These are phyloP conservation scores for Dendrocincla tyrannina DNA, from an alignment of 2,797 vertebrate genomes.

Conservation along the genomic window DNA sequence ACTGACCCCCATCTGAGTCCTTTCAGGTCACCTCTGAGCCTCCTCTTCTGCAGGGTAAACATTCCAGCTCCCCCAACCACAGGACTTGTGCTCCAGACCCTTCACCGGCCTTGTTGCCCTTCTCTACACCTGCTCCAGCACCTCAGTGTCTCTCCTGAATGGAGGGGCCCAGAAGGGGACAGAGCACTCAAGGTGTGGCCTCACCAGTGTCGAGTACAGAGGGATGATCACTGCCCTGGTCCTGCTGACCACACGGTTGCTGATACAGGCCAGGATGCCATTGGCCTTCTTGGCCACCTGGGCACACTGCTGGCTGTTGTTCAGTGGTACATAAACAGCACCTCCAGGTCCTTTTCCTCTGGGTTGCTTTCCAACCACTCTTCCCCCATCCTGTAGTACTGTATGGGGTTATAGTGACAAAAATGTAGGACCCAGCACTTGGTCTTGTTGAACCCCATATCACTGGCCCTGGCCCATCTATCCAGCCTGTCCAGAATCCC, in stretches of 20 bases:
- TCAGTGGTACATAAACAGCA: background rate
- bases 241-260: background rate
- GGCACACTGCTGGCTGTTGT: background rate
- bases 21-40: background rate
- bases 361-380: background rate
- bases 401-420: background rate
- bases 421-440: background rate
- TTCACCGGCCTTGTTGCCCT: background rate
- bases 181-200: accelerated
- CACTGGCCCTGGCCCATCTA: accelerated
- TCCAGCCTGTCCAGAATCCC: background rate
- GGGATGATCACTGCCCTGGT: background rate
- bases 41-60: background rate
- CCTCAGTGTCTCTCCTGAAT: background rate
- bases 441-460: background rate
- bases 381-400: background rate
- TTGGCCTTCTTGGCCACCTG: background rate
- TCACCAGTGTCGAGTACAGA: accelerated
- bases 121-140: accelerated
- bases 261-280: background rate
- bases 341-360: background rate
- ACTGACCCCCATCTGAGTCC: accelerated
- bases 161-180: background rate
- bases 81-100: background rate
- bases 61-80: accelerated